A percentile compares a stretch with the other conserved stretches of the same genome.
Conservation (phyloP, 2,888 invertebrate genomes). For the Geophilus truncorum region DNA sequence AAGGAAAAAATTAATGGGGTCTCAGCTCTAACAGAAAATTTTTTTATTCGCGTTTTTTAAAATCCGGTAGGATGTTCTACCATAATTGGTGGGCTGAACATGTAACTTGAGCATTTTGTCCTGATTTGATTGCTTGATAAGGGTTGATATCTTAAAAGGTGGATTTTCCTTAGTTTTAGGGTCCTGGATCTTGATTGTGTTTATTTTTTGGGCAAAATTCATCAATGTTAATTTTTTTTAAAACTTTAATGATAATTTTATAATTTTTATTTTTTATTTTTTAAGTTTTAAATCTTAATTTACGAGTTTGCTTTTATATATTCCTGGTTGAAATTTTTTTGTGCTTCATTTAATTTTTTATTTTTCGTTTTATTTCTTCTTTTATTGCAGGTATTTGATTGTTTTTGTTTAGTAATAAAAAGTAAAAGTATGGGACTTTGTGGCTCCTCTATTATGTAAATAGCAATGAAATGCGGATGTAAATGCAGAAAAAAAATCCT, state of each 20-base stretch:
- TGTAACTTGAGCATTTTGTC: slow-evolving; percentile 18
- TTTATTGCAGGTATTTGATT: slow-evolving; percentile 18
- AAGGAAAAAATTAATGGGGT: neutral
- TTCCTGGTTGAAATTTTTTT: neutral
- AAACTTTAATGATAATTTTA: no score
- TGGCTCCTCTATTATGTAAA: slow-evolving; percentile 25
- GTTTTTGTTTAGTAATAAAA: slow-evolving; percentile 20
- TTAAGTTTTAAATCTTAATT: no score
- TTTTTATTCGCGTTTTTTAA: neutral
- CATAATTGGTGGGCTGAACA: slow-evolving; percentile 16
- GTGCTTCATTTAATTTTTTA: slow-evolving; percentile 13
- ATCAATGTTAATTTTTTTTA: neutral
- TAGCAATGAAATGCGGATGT: slow-evolving; percentile 21
- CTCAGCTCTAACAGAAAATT: neutral
- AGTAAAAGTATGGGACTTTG: slow-evolving; percentile 11
- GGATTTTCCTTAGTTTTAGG: neutral
- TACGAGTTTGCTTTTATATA: neutral
- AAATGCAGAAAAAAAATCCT: neutral
- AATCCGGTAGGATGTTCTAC: slow-evolving; percentile 16
- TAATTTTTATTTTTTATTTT: no score
- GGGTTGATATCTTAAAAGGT: neutral
- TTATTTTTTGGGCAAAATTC: neutral
- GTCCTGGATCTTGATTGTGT: neutral
- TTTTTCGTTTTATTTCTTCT: slow-evolving; percentile 22
- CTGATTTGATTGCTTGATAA: slow-evolving; percentile 22